Conservation (phyloP, 2,797 vertebrate species). For the Ctenopoma multispine region DNA sequence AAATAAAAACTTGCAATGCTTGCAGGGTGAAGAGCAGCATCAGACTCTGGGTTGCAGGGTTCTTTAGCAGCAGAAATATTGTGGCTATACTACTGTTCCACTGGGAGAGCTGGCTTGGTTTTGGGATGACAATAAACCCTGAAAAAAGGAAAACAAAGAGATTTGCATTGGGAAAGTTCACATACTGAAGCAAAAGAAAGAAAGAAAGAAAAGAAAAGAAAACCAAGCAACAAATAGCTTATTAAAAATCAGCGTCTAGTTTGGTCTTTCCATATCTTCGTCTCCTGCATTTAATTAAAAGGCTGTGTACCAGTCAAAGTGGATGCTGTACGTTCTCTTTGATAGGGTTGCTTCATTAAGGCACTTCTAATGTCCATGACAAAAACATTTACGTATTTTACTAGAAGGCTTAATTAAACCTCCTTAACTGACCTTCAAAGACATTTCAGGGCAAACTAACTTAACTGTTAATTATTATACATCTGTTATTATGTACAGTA, state of each 20-base stretch:
- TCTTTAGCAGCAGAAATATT: slow-evolving; percentile 90
- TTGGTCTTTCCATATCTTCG: slow-evolving; percentile 26
- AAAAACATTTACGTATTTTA: not conserved
- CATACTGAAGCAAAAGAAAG: slow-evolving; percentile 65
- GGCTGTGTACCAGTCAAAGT: slow-evolving; percentile 39
- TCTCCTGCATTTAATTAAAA: slow-evolving; percentile 42
- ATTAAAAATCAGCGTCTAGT: slow-evolving; percentile 47
- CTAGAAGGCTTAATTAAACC: not conserved
- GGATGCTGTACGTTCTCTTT: slow-evolving; percentile 29
- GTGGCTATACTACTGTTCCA: slow-evolving; percentile 96
- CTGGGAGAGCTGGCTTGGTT: slow-evolving; percentile 97
- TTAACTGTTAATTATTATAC: not conserved
- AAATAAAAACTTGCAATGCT: slow-evolving; percentile 86
- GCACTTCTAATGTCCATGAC: slow-evolving; percentile 44
- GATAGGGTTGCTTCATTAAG: slow-evolving; percentile 55
- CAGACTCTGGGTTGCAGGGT: slow-evolving; percentile 89
- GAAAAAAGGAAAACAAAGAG: slow-evolving; percentile 90
- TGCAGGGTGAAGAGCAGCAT: slow-evolving; percentile 89
- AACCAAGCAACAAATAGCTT: slow-evolving; percentile 69
- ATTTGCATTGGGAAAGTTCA: slow-evolving; percentile 82
- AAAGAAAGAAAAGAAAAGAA: slow-evolving; percentile 30
- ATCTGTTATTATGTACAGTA: slow-evolving; percentile 3
- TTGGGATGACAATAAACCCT: slow-evolving; percentile 97
- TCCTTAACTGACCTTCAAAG: not conserved
- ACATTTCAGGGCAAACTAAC: slow-evolving; percentile 3